Evolutionary conservation across 2,888 invertebrate species (phyloP).

Genomic region (Graphium colonna): DNA sequence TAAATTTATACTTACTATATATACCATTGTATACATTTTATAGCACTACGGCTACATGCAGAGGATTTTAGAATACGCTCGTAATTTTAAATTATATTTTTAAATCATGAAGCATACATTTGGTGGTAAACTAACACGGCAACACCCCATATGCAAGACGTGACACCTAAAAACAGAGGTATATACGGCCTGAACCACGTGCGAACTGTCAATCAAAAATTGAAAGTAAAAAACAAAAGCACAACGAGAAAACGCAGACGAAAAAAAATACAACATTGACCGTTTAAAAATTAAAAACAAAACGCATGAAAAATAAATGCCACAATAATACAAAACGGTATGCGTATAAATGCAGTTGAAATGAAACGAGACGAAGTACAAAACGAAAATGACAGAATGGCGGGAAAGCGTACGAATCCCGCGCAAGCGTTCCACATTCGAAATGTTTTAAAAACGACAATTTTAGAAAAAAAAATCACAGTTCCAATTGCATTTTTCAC

Average conservation of each 20-base stretch:
- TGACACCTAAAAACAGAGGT: constrained; percentile 93
- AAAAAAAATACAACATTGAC: constrained; percentile 34
- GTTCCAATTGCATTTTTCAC: constrained; percentile 57
- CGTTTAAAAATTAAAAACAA: constrained; percentile 34
- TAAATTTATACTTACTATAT: too few relatives aligned
- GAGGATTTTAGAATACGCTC: too few relatives aligned
- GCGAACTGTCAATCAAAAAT: constrained; percentile 66
- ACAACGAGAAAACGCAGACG: constrained; percentile 48
- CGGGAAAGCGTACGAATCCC: constrained; percentile 24
- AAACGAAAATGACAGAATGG: constrained; percentile 22
- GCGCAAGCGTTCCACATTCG: constrained; percentile 28
- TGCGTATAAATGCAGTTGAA: constrained; percentile 43
- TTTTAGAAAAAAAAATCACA: constrained; percentile 48
- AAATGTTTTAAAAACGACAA: constrained; percentile 24
- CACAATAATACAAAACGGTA: constrained; percentile 61
- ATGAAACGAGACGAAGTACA: constrained; percentile 12
- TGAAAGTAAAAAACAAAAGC: constrained; percentile 36
- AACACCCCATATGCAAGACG: constrained; percentile 92
- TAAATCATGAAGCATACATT: constrained; percentile 51
- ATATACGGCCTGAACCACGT: constrained; percentile 81
- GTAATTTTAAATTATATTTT: not conserved
- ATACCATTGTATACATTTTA: too few relatives aligned
- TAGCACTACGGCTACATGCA: too few relatives aligned
- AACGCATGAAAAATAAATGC: constrained; percentile 62
- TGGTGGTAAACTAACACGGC: constrained; percentile 73